Conservation (phyloP, 2,113 vertebrate species). For the Abramis brama region DNA sequence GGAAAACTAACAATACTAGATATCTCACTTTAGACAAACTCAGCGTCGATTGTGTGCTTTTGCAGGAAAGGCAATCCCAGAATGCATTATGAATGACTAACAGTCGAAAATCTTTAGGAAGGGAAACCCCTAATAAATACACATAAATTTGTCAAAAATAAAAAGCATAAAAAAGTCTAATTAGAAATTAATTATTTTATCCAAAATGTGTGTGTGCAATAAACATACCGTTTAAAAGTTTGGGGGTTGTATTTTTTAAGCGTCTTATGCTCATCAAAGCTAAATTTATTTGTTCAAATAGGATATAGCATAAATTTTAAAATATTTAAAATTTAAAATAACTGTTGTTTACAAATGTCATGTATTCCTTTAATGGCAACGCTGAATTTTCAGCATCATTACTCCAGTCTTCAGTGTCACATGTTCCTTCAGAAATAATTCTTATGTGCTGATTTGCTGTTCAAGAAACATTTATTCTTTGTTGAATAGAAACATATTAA, state of each 20-base stretch:
- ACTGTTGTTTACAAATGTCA: background rate
- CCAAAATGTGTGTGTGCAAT: background rate
- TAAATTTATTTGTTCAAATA: background rate
- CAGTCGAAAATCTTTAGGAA: too few species aligned
- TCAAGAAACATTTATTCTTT: background rate
- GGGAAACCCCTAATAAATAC: background rate
- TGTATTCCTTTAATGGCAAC: background rate
- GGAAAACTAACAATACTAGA: background rate
- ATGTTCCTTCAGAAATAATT: background rate
- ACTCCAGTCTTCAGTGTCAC: background rate
- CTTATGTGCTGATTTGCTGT: background rate
- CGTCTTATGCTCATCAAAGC: background rate
- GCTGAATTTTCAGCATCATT: background rate
- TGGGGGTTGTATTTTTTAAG: background rate
- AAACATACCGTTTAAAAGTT: background rate
- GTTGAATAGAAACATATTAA: background rate
- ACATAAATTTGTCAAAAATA: background rate
- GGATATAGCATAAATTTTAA: background rate
- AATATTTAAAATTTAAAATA: background rate
- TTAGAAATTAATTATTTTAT: background rate
- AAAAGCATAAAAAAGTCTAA: background rate
- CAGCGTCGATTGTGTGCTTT: background rate
- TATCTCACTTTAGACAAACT: background rate
- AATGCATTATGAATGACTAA: background rate
- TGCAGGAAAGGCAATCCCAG: background rate